Evolutionary conservation across 2,888 invertebrate species (phyloP), one percentile per base, ranked within the genome.

Genomic region (Pandemis heparana): DNA sequence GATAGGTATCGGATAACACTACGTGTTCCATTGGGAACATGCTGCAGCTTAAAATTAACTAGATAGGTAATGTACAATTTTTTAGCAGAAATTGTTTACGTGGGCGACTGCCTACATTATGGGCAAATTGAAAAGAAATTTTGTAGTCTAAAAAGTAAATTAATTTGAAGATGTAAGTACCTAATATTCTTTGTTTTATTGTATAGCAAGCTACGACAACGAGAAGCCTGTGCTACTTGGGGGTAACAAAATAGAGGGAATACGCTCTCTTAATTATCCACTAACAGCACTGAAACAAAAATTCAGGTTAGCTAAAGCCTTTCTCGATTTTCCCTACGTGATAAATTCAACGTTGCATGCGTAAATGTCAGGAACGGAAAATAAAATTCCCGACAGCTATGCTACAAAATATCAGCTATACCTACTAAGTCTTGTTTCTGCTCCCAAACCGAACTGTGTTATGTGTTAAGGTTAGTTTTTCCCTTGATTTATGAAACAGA

Each of bases 1-100:
- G 46, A 65, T 65, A 65, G 46, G 51, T 65, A 65, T 65, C 51
- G 65, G 65, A 38, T 65, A 6, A 38, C 9, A 0, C 18, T 53
- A 65, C 51, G 32, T 48, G 51, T 16, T 48, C 51, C 48, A 51
- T 51, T 51, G 38, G 10, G 16, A 64, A 38, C 64, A 48, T 10
- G 32, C 48, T n/a, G 48, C 4, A 51, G 48, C 6, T 51, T n/a
- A 51, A 51, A n/a, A 51, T n/a, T n/a, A 16, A 5, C 48, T n/a
- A 51, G 48, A n/a, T 51, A 16, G 14, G n/a, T 43, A 43, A 43
- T 10, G 1, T 51, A n/a, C 16, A n/a, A n/a, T 51, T 46, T 12
- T 3, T 46, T 46, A 2, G 43, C 41, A 8, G 41, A 8, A 41
- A 41, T 41, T 8, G 0, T 41, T 41, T 8, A 8, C 41, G 16